Percentiles rank a stretch among this genome's conserved stretches.
Evolutionary conservation across 2,113 vertebrate species (phyloP).

Genomic region (Smithornis capensis): DNA sequence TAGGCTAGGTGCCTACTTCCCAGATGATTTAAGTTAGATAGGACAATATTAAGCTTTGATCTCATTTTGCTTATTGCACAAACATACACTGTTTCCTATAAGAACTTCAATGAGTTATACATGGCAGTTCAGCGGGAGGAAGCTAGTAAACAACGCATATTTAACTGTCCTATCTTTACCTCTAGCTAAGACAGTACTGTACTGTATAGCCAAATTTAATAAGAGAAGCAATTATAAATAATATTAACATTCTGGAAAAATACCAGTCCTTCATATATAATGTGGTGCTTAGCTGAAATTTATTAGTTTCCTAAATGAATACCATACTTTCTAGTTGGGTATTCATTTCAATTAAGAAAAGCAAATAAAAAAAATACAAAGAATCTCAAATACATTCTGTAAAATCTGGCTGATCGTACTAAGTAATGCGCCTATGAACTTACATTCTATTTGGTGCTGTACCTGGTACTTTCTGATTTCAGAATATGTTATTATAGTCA

Average conservation of each 20-base stretch:
- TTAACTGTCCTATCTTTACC: neutral
- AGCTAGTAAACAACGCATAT: neutral
- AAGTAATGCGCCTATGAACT: neutral
- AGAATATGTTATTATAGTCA: neutral
- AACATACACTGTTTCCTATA: neutral
- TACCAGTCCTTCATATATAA: neutral
- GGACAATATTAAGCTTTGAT: neutral
- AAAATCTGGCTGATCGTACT: neutral
- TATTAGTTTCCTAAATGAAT: neutral
- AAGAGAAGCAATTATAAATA: neutral
- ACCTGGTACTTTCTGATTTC: neutral
- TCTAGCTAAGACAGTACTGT: neutral
- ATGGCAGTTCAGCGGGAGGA: neutral
- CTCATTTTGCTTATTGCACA: neutral
- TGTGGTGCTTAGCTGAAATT: neutral
- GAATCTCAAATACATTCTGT: neutral
- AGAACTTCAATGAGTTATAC: neutral
- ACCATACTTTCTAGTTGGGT: fast-evolving
- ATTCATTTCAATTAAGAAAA: neutral
- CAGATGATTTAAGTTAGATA: neutral
- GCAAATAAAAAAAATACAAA: neutral
- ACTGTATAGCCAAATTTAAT: neutral
- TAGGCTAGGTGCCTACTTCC: neutral
- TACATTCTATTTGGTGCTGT: neutral
- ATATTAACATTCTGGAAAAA: neutral